These are phyloP conservation scores for Apteryx owenii DNA, from an alignment of 2,113 vertebrate species.

Conservation along the genomic window DNA sequence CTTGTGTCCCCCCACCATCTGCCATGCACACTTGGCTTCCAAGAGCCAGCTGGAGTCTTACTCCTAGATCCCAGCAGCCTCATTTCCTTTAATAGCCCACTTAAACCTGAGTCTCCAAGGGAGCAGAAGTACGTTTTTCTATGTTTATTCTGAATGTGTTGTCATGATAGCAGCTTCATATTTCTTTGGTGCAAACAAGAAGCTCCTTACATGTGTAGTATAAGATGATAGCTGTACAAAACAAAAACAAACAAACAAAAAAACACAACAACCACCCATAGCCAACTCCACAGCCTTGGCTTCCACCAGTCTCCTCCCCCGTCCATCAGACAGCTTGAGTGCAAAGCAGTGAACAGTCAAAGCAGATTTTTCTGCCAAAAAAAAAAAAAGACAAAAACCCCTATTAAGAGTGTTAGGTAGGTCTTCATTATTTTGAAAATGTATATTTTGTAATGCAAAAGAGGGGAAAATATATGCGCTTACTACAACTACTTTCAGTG, in stretches of 20 bases:
- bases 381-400: not conserved
- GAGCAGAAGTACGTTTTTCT: not conserved
- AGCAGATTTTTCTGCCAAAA: not conserved
- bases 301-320: not conserved
- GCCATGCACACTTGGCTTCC: not conserved
- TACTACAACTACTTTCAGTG: not conserved
- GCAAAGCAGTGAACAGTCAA: not conserved
- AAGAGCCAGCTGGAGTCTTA: not conserved
- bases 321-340: not conserved
- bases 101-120: slow-evolving; percentile 4
- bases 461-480: not conserved
- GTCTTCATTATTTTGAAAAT: slow-evolving; percentile 27
- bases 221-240: not conserved
- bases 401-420: slow-evolving; percentile 19
- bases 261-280: not conserved
- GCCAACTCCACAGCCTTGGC: not conserved
- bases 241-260: not conserved
- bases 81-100: slow-evolving; percentile 33
- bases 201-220: not conserved
- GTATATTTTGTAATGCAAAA: not conserved
- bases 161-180: not conserved
- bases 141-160: not conserved
- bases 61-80: not conserved
- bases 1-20: not conserved
- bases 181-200: slow-evolving; percentile 13